Conservation (phyloP, 1,140 invertebrate species). For the Stegodyphus mimosarum region DNA sequence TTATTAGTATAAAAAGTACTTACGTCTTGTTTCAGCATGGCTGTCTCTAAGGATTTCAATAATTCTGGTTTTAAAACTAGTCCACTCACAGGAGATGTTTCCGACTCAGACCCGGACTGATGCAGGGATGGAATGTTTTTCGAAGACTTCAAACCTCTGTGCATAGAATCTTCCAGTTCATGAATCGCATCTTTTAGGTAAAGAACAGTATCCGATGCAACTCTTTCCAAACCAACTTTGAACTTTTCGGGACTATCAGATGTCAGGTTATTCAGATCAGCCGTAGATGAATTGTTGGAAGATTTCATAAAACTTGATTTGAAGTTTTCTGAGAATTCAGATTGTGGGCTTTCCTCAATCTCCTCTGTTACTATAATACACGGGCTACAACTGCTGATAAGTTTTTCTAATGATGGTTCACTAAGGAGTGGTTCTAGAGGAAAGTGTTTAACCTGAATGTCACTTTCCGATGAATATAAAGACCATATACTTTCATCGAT, state of each 20-base stretch:
- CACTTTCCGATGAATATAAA: conserved; percentile 48
- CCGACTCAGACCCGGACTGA: conserved; percentile 39
- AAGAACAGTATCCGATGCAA: conserved; percentile 42
- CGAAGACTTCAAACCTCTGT: conserved; percentile 35
- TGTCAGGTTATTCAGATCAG: neutral
- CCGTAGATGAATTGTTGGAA: neutral
- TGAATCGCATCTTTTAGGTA: conserved; percentile 48
- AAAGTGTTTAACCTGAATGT: conserved; percentile 48
- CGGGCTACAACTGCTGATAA: conserved; percentile 30
- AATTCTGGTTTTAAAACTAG: conserved; percentile 31
- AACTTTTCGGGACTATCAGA: neutral
- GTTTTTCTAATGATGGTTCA: conserved; percentile 43
- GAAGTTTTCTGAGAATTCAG: neutral
- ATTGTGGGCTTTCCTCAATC: neutral
- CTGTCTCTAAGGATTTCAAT: conserved; percentile 18
- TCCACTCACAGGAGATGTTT: conserved; percentile 20
- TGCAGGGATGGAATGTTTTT: conserved; percentile 49
- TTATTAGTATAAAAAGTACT: conserved; percentile 1
- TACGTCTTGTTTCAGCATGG: conserved; percentile 37
- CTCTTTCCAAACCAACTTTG: conserved; percentile 30
- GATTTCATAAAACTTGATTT: neutral
- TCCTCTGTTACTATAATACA: conserved; percentile 38
- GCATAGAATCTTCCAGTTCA: conserved; percentile 35
- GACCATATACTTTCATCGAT: conserved; percentile 57
- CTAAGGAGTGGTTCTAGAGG: conserved; percentile 22